Evolutionary conservation across 2,797 vertebrate species (phyloP).

Genomic region (Xerus rutilus): DNA sequence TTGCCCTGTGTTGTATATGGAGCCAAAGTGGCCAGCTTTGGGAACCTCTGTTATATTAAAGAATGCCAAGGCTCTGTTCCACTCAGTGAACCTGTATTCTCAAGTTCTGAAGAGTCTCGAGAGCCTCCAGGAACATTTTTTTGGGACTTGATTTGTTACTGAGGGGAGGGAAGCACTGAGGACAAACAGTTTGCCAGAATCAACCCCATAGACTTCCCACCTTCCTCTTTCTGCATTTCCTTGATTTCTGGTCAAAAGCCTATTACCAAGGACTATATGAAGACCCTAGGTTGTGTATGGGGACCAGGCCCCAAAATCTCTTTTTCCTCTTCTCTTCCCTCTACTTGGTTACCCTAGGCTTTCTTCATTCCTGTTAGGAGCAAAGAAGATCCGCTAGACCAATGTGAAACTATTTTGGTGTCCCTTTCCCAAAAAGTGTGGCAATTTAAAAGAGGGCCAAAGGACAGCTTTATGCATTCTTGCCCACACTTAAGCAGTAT

Average conservation of each 20-base stretch:
- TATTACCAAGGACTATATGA: neutral
- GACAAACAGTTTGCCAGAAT: neutral
- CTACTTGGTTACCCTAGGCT: neutral
- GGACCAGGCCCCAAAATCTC: neutral
- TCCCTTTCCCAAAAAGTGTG: neutral
- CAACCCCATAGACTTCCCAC: neutral
- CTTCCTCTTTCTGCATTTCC: neutral
- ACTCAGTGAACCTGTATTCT: neutral
- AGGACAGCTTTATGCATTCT: neutral
- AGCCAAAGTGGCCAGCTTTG: neutral
- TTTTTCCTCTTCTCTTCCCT: neutral
- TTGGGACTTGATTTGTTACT: conserved; percentile 2
- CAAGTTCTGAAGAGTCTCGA: neutral
- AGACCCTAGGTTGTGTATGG: neutral
- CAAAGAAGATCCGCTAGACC: neutral
- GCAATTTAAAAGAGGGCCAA: conserved; percentile 25
- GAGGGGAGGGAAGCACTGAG: neutral
- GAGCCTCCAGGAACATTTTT: neutral
- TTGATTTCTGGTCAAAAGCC: neutral
- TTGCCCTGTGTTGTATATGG: neutral
- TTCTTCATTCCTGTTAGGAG: neutral
- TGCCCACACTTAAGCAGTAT: neutral
- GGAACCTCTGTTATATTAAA: neutral
- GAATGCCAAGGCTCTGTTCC: neutral
- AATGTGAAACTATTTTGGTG: neutral